A percentile compares a stretch with the other conserved stretches of the same genome.
Evolutionary conservation across 2,888 invertebrate genomes (phyloP).

Genomic region (Pyrocoelia pectoralis): DNA sequence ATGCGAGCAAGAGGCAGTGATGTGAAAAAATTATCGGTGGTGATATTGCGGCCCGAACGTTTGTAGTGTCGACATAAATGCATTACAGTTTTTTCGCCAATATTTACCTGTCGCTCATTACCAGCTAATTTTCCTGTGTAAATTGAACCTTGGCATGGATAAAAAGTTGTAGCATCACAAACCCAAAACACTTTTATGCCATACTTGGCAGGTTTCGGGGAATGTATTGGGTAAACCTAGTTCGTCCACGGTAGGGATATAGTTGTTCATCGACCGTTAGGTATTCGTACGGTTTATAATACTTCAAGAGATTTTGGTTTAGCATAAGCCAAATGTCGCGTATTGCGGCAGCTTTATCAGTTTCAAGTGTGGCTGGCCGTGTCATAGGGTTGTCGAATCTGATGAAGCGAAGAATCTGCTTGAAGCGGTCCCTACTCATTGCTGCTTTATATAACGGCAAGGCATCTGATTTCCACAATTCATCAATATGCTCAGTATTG

Average conservation of each 20-base stretch:
- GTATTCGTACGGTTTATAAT: not conserved
- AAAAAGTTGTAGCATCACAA: too few species aligned
- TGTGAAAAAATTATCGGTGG: too few species aligned
- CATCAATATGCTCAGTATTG: slow-evolving; percentile 12
- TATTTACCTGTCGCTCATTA: too few species aligned
- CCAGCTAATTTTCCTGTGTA: too few species aligned
- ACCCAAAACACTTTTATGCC: too few species aligned
- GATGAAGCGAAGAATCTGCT: slow-evolving; percentile 17
- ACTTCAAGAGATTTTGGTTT: slow-evolving; percentile 18
- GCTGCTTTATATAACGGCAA: slow-evolving; percentile 19
- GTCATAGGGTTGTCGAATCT: slow-evolving; percentile 20
- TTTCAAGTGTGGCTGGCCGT: slow-evolving; percentile 14
- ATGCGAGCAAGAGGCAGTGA: too few species aligned
- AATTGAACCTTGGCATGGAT: too few species aligned
- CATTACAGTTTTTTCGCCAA: not conserved
- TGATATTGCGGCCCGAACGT: too few species aligned
- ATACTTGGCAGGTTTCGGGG: too few species aligned
- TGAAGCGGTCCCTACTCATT: slow-evolving; percentile 18
- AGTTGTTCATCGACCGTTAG: too few species aligned
- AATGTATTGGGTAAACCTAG: too few species aligned
- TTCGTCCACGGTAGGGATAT: too few species aligned
- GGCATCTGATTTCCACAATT: slow-evolving; percentile 14
- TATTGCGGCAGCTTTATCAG: slow-evolving; percentile 24
- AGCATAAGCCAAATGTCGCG: slow-evolving; percentile 21
- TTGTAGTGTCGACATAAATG: not conserved